These are phyloP conservation scores for Fulmarus glacialis DNA, from an alignment of 2,113 vertebrate species.

Conservation along the genomic window DNA sequence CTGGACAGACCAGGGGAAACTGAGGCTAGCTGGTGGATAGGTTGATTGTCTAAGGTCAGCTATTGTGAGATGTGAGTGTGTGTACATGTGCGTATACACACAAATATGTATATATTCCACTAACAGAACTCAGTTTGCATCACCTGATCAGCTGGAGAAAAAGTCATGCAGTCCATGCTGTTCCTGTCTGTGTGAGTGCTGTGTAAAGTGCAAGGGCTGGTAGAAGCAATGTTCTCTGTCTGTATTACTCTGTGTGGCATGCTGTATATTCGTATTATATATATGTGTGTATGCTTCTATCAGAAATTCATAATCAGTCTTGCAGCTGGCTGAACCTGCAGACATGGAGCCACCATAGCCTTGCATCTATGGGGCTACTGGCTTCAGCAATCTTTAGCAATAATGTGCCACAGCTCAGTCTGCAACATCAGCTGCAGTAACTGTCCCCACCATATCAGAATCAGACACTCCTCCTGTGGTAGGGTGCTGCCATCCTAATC, in stretches of 20 bases:
- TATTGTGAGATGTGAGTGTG: background rate
- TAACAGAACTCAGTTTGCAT: background rate
- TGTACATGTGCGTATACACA: background rate
- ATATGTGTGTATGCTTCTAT: background rate
- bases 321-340: background rate
- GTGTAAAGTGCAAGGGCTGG: background rate
- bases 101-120: background rate
- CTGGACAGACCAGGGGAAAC: background rate
- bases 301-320: background rate
- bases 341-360: background rate
- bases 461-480: background rate
- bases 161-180: background rate
- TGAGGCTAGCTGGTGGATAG: background rate
- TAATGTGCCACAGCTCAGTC: background rate
- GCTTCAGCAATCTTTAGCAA: background rate
- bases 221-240: background rate
- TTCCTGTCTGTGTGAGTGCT: background rate
- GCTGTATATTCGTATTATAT: background rate
- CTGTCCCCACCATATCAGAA: background rate
- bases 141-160: background rate
- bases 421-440: background rate
- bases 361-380: background rate
- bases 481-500: background rate
- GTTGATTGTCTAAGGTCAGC: background rate
- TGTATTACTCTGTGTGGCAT: background rate